Evolutionary conservation across 1,140 invertebrate species (phyloP).

Genomic region (Calliphora vicina): DNA sequence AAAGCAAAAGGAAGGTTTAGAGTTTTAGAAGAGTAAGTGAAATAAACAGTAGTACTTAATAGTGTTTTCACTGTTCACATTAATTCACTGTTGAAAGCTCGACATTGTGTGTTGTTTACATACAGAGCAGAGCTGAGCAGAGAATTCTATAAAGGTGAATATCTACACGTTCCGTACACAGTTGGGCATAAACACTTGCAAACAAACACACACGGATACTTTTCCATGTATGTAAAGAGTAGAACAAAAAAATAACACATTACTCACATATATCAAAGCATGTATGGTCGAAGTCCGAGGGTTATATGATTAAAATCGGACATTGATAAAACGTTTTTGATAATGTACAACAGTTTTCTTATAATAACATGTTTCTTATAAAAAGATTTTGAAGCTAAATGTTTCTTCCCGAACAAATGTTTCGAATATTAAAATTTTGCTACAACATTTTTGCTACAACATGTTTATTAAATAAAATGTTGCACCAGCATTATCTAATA

Average conservation of each 20-base stretch:
- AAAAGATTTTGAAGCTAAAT: too few species aligned
- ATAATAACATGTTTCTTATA: too few species aligned
- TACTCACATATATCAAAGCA: neutral
- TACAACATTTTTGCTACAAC: too few species aligned
- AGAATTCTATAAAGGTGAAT: neutral
- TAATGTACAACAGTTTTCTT: too few species aligned
- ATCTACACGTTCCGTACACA: constrained; percentile 12
- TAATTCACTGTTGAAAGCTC: constrained; percentile 24
- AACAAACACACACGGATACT: neutral
- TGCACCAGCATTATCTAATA: too few species aligned
- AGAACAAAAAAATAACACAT: neutral
- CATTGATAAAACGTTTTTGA: too few species aligned
- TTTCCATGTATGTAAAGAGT: neutral
- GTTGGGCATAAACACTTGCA: neutral
- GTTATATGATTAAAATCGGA: too few species aligned
- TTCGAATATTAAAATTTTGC: too few species aligned
- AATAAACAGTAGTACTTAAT: neutral
- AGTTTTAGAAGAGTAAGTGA: too few species aligned
- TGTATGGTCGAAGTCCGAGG: neutral
- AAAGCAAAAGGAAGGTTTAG: too few species aligned
- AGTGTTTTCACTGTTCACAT: neutral
- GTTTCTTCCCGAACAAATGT: too few species aligned
- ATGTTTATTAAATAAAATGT: too few species aligned
- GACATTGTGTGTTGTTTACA: constrained; percentile 2
- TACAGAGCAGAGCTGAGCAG: neutral